Percentiles rank a stretch among this genome's conserved stretches.
Evolutionary conservation across 2,113 vertebrate species (phyloP).

Genomic region (Sebastes fasciatus): DNA sequence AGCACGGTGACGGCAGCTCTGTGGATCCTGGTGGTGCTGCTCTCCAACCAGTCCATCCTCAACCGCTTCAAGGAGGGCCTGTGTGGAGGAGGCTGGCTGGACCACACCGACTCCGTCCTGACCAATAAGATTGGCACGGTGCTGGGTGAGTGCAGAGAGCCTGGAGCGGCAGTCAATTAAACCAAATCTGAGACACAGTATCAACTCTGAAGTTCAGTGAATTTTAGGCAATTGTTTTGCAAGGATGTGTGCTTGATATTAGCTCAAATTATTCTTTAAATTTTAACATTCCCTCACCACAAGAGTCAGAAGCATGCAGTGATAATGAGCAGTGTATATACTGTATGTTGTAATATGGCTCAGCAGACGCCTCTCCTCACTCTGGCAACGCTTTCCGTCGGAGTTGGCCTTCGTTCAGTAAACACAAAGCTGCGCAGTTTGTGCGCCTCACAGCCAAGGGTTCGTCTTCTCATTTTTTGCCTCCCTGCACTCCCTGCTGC

Average conservation of each 20-base stretch:
- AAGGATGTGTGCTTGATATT: not conserved
- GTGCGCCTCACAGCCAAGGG: conserved; percentile 74
- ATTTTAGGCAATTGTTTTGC: not conserved
- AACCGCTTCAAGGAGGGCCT: conserved; percentile 96
- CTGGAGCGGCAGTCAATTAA: not conserved
- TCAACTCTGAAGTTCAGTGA: not conserved
- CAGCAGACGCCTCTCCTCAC: conserved; percentile 71
- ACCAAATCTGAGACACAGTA: not conserved
- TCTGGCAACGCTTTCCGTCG: conserved; percentile 65
- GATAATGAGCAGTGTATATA: conserved; percentile 34
- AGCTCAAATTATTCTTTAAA: not conserved
- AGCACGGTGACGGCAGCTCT: conserved; percentile 94
- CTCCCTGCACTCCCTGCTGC: conserved; percentile 33
- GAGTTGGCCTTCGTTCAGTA: conserved; percentile 76
- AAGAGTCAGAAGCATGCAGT: not conserved
- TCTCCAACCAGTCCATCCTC: conserved; percentile 93
- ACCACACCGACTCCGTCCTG: conserved; percentile 97
- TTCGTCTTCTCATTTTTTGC: conserved; percentile 61
- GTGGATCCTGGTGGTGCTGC: conserved; percentile 93
- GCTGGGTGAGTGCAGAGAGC: conserved; percentile 86
- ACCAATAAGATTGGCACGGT: conserved; percentile 99
- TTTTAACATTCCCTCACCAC: not conserved
- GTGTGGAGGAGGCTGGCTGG: conserved; percentile 96
- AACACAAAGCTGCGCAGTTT: conserved; percentile 75
- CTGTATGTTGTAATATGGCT: conserved; percentile 61